Percentiles rank a stretch among this genome's conserved stretches.
Conservation (phyloP, 2,113 vertebrate genomes). For the Merops nubicus region DNA sequence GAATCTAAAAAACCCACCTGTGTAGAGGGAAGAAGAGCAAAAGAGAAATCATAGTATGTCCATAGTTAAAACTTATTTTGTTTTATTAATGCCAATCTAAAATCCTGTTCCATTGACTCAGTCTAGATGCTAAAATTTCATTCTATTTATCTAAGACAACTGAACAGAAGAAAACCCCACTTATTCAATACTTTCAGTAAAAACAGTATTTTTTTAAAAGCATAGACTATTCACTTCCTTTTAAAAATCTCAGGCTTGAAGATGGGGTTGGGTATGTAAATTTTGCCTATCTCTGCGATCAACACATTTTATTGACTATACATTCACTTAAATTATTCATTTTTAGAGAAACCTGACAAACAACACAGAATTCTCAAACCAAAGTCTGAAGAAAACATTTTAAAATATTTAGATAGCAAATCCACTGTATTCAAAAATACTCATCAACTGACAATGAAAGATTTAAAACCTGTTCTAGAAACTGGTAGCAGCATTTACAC, state of each 20-base stretch:
- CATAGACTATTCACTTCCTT: not conserved
- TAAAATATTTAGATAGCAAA: not conserved
- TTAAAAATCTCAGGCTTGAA: not conserved
- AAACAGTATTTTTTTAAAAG: not conserved
- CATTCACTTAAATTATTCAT: not conserved
- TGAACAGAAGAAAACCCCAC: not conserved
- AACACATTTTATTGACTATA: not conserved
- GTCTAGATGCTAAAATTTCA: not conserved
- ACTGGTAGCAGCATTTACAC: not conserved
- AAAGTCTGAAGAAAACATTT: not conserved
- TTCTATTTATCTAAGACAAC: not conserved
- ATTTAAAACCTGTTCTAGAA: not conserved
- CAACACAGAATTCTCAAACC: not conserved
- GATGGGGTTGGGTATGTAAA: not conserved
- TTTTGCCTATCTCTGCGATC: not conserved
- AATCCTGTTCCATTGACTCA: not conserved
- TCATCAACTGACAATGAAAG: not conserved
- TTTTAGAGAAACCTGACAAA: not conserved
- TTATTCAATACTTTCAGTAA: not conserved
- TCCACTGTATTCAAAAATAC: not conserved
- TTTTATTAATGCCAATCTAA: slow-evolving; percentile 12
- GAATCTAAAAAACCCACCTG: slow-evolving; percentile 53
- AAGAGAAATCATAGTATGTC: not conserved
- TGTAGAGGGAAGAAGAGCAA: not conserved
- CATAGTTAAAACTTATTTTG: not conserved